phyloP scores from a whole-genome alignment of 2,888 invertebrate genomes.

The Protodeltote pygarga region DNA sequence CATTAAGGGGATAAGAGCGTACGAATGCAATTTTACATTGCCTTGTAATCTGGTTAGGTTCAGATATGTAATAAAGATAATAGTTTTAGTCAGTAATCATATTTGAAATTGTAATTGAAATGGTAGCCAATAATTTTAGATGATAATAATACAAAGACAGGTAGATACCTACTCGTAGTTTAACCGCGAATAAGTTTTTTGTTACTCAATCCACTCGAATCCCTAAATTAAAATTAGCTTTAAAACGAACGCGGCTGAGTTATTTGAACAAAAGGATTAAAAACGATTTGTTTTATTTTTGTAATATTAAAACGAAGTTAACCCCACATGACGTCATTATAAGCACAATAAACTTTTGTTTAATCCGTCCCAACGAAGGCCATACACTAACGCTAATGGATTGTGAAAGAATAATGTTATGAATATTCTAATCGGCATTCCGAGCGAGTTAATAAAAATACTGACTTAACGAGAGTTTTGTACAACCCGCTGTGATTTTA shows the following conservation, averaged over 20 bases:
- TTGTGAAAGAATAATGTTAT: constrained; percentile 74
- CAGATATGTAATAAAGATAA: constrained; percentile 40
- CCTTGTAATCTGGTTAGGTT: constrained; percentile 53
- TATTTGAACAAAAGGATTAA: constrained; percentile 23
- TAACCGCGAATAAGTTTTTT: constrained; percentile 20
- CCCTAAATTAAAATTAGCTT: constrained; percentile 39
- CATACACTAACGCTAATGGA: constrained; percentile 67
- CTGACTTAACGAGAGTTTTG: constrained; percentile 76
- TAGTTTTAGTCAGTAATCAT: constrained; percentile 28
- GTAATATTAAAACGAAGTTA: constrained; percentile 34
- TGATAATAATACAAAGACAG: constrained; percentile 26
- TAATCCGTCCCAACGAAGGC: constrained; percentile 47
- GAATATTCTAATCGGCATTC: constrained; percentile 82
- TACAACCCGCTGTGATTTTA: constrained; percentile 78
- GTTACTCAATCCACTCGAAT: constrained; percentile 10
- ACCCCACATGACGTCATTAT: constrained; percentile 47
- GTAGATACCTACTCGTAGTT: no score
- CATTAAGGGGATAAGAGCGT: constrained; percentile 55
- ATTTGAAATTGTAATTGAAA: constrained; percentile 17
- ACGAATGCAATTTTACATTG: constrained; percentile 60
- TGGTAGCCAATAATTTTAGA: constrained; percentile 23
- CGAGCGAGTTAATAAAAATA: constrained; percentile 82
- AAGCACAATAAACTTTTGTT: constrained; percentile 55
- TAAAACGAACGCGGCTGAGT: constrained; percentile 18
- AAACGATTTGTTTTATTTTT: constrained; percentile 32